Evolutionary conservation across 2,797 vertebrate species (phyloP), one percentile per base, ranked within the genome.

Genomic region (Scarus forsteni): DNA sequence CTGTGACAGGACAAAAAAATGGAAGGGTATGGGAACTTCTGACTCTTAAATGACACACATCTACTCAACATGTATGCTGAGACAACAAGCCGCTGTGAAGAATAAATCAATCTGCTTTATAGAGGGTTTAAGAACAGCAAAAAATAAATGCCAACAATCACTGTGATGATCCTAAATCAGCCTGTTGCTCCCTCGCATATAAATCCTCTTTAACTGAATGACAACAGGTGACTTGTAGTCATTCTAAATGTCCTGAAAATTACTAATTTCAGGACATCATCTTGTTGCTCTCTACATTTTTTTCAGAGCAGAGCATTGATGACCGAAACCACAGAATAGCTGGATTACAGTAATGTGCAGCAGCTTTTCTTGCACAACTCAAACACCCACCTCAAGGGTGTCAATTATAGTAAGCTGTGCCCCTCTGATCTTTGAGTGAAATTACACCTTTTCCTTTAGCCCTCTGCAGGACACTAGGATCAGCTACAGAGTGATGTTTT

Each of bases 391-490:
- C 75, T 75, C 43, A 57, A 85, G 59, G 64, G 57, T 67, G 54
- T 74, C 49, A 88, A 79, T 89, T 85, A 85, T 72, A 16, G 0
- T 43, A 73, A 49, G 16, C 1, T 66, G 59, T 60, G 70, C n/a
- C 64, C 50, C 68, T 87, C 67, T 84, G 81, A 83, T 85, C 77
- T 80, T 81, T 40, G 40, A 58, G 69, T 75, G 73, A 82, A 88
- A 83, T 87, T 75, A 83, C 35, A 83, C 53, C 70, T 72, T 83
- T 66, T 85, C 69, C 68, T 51, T 44, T 11, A 76, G 75, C 70
- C 71, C 49, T 70, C 76, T 79, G 77, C 77, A 73, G 77, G 70
- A 77, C 66, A 40, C 42, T 60, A 61, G 38, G 50, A 34, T 58
- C 52, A 35, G 36, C 56, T 56, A 13, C 7, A 55, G 46, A 66